phyloP scores from a whole-genome alignment of 2,797 vertebrate species.

The Scomberomorus guttatus region DNA sequence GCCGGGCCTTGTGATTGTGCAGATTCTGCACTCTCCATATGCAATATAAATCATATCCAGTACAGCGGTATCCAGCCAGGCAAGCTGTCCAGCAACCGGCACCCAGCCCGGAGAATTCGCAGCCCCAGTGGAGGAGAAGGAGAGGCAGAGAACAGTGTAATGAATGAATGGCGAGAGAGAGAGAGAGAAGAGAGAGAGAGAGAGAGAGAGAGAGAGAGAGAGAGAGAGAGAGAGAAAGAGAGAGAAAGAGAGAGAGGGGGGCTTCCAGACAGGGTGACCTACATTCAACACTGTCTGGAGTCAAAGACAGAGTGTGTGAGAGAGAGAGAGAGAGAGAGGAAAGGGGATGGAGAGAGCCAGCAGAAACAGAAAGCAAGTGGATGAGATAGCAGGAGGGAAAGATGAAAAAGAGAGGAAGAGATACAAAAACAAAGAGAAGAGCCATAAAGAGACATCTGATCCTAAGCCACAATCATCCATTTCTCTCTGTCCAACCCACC shows the following conservation, averaged over 20 bases:
- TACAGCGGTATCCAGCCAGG: constrained; percentile 61
- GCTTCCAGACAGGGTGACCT: constrained; percentile 91
- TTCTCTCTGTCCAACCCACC: not conserved
- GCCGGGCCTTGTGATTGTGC: constrained; percentile 83
- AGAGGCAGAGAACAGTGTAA: constrained; percentile 52
- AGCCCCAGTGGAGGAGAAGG: constrained; percentile 64
- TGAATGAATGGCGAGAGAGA: constrained; percentile 53
- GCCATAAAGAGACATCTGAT: constrained; percentile 73
- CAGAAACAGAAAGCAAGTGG: constrained; percentile 27
- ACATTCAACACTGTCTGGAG: constrained; percentile 91
- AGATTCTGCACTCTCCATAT: constrained; percentile 61
- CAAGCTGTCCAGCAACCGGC: constrained; percentile 65
- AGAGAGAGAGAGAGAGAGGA: constrained; percentile 8
- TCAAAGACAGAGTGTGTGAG: constrained; percentile 54
- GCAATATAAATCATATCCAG: constrained; percentile 70
- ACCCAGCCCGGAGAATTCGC: constrained; percentile 61
- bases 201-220: constrained; percentile 45
- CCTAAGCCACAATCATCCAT: constrained; percentile 25
- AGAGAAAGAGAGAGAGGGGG: constrained; percentile 54
- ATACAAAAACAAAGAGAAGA: constrained; percentile 21
- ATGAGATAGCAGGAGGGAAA: constrained; percentile 50
- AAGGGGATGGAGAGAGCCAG: constrained; percentile 27
- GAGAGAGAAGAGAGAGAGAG: constrained; percentile 41
- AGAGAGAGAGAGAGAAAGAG: constrained; percentile 41
- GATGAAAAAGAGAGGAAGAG: constrained; percentile 17